Evolutionary conservation across 1,140 invertebrate species (phyloP).

Genomic region (Bicyclus anynana): DNA sequence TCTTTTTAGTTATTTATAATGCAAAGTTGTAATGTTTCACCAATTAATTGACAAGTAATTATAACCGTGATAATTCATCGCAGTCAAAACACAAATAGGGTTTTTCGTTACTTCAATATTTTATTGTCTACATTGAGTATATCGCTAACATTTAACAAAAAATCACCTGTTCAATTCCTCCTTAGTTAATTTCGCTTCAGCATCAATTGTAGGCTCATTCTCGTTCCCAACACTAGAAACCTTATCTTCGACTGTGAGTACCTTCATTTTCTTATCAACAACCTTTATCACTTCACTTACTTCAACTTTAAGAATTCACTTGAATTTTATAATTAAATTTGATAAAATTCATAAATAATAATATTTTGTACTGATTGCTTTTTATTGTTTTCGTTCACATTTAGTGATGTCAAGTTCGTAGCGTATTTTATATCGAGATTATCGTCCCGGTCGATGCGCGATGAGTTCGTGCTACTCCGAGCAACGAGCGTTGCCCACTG

Average conservation of each 20-base stretch:
- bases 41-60: no score
- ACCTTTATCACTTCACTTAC: slow-evolving; percentile 20
- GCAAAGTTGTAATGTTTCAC: no score
- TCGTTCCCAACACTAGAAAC: slow-evolving; percentile 53
- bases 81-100: no score
- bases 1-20: no score
- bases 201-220: slow-evolving; percentile 53
- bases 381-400: slow-evolving; percentile 13
- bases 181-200: slow-evolving; percentile 45
- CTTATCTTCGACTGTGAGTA: slow-evolving; percentile 57
- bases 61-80: no score
- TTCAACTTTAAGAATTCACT: slow-evolving; percentile 14
- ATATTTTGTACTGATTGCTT: no score
- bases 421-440: slow-evolving; percentile 42
- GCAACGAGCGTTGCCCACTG: slow-evolving; percentile 31
- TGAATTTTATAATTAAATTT: no score
- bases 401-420: slow-evolving; percentile 18
- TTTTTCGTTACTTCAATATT: no score
- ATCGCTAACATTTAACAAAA: background rate
- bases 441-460: slow-evolving; percentile 8
- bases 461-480: slow-evolving; percentile 32
- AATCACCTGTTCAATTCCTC: slow-evolving; percentile 67
- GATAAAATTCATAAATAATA: no score
- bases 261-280: slow-evolving; percentile 48
- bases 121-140: background rate